phyloP scores from a whole-genome alignment of 2,888 invertebrate genomes.

The Allolobophora icterica region DNA sequence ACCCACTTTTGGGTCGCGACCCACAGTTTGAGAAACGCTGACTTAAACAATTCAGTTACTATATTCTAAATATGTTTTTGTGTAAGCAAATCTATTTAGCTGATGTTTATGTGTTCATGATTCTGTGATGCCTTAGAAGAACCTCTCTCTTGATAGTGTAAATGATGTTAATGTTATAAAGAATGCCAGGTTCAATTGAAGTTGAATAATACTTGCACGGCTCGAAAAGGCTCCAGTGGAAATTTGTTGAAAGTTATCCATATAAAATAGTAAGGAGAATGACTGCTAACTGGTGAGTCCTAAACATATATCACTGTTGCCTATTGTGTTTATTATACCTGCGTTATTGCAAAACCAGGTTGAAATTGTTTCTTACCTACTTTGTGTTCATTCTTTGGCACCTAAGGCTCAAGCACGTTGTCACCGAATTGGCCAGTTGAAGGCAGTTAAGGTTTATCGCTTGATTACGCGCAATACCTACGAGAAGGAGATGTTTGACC shows the following conservation, averaged over 20 bases:
- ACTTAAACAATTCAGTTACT: not conserved
- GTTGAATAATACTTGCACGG: not conserved
- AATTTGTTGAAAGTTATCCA: not conserved
- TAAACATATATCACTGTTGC: not conserved
- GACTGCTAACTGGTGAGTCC: not conserved
- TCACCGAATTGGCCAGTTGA: conserved; percentile 97
- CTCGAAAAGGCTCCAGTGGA: not conserved
- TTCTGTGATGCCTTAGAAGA: not conserved
- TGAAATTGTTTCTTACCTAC: not conserved
- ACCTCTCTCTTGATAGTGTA: not conserved
- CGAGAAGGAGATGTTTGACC: conserved; percentile 99
- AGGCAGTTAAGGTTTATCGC: conserved; percentile 98
- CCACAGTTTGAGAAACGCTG: too few relatives aligned
- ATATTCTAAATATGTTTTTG: not conserved
- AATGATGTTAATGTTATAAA: not conserved
- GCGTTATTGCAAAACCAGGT: not conserved
- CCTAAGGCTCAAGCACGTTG: conserved; percentile 87
- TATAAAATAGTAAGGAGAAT: not conserved
- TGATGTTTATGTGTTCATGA: not conserved
- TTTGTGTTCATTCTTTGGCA: not conserved
- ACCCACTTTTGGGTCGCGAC: too few relatives aligned
- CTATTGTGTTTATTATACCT: not conserved
- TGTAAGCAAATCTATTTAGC: not conserved
- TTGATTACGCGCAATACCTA: conserved; percentile 96
- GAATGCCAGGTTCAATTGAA: not conserved